Evolutionary conservation across 2,888 invertebrate species (phyloP).

Genomic region (Acleris emargana): DNA sequence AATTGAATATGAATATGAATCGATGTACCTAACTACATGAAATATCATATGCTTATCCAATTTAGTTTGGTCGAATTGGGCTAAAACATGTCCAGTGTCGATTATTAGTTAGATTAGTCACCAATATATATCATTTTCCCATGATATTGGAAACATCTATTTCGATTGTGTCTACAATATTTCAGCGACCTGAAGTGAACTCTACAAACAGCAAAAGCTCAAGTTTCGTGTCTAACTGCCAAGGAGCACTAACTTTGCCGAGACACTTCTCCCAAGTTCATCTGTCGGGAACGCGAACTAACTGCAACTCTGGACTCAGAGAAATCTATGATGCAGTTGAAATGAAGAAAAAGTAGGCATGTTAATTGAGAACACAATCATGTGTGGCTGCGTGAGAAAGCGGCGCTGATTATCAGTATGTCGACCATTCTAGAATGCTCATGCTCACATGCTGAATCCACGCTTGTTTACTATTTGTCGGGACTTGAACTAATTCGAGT

Average conservation of each 20-base stretch:
- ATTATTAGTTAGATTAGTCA: background rate
- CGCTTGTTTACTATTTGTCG: conserved; percentile 12
- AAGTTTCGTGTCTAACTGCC: conserved; percentile 3
- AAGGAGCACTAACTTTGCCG: conserved; percentile 1
- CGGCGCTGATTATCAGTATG: conserved; percentile 31
- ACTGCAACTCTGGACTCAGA: conserved; percentile 19
- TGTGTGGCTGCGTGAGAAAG: conserved; percentile 35
- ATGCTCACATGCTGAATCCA: conserved; percentile 19
- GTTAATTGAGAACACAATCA: conserved; percentile 35
- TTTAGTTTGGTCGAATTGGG: too few relatives aligned
- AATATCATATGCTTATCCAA: too few relatives aligned
- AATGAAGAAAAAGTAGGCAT: conserved; percentile 30
- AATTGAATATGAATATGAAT: too few relatives aligned
- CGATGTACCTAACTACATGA: too few relatives aligned
- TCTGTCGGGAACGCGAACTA: background rate
- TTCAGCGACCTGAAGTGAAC: conserved; percentile 1
- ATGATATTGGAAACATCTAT: background rate
- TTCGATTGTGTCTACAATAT: background rate
- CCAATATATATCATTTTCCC: background rate
- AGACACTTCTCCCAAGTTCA: conserved; percentile 6
- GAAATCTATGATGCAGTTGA: conserved; percentile 32
- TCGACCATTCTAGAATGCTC: conserved; percentile 31
- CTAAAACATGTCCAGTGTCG: too few relatives aligned
- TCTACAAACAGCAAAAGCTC: background rate
- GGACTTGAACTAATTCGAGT: conserved; percentile 9